Evolutionary conservation across 2,888 invertebrate species (phyloP), one percentile per base, ranked within the genome.

Genomic region (Caenorhabditis macrosperma): DNA sequence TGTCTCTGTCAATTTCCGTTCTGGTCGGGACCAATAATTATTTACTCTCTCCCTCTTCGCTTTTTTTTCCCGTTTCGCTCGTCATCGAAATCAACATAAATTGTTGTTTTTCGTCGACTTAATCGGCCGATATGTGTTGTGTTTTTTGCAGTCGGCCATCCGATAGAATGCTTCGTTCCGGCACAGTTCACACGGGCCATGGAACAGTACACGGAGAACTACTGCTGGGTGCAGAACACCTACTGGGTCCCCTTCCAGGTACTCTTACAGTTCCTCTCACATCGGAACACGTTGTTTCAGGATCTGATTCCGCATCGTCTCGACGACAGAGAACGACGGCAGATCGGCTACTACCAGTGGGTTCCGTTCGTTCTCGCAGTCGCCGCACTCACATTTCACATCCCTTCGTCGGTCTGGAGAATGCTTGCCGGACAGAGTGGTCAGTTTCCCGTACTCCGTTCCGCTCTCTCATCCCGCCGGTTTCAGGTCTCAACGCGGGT

Each of bases 91-190:
- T 55, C 22, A 52, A 46, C 22, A 41, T 4, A 48, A 46, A 66
- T 55, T 66, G 54, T 55, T 66, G 12, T 38, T 54, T 50, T 17
- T 38, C 15, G 1, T 38, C 38, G 17, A n/a, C 20, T 35, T 33
- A 55, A 57, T 57, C 35, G 35, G 22, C n/a, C n/a, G n/a, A n/a
- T n/a, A n/a, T n/a, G 7, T 38, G 3, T 6, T 38, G 3, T 30
- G 30, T 74, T 48, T n/a, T 55, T 84, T 86, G 63, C 81, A 85
- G 85, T 92, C 38, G 92, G 92, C 20, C 92, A 92, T 85, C 92
- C 92, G 46, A 92, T 92, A 78, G 92, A 92, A 87, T 92, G 92
- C 86, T 92, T 92, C 91, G 92, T 92, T 74, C 92, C 92, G 20
- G 92, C 92, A 2, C 91, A 92, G 85, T 92, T 92, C 87, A 91